These are phyloP conservation scores for Etheostoma spectabile DNA, from an alignment of 2,113 vertebrate genomes.

Conservation along the genomic window DNA sequence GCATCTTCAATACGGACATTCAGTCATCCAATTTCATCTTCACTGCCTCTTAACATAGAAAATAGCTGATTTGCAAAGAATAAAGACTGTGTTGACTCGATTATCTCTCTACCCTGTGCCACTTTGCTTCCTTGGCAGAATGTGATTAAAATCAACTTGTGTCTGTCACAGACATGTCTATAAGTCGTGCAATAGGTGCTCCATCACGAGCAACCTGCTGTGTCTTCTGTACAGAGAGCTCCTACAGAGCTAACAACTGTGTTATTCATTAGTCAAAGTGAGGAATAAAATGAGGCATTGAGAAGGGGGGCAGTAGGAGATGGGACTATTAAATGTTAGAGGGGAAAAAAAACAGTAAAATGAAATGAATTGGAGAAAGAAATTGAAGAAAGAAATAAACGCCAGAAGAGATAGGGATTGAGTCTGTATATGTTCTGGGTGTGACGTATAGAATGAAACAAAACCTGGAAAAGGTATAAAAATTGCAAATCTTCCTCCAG, in stretches of 20 bases:
- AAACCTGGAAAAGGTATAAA: slow-evolving; percentile 8
- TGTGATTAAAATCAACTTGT: slow-evolving; percentile 62
- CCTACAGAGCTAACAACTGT: background rate
- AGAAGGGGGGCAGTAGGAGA: background rate
- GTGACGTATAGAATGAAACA: slow-evolving; percentile 4
- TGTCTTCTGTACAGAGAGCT: slow-evolving; percentile 14
- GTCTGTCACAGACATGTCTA: slow-evolving; percentile 20
- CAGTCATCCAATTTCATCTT: slow-evolving; percentile 28
- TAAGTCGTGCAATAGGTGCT: slow-evolving; percentile 52
- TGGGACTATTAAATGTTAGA: background rate
- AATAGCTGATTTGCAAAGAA: slow-evolving; percentile 54
- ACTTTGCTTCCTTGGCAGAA: slow-evolving; percentile 27
- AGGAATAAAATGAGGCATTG: slow-evolving; percentile 1
- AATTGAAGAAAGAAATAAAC: slow-evolving; percentile 10
- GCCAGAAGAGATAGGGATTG: background rate
- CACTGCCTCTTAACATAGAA: slow-evolving; percentile 47
- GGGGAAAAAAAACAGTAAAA: background rate
- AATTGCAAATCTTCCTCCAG: slow-evolving; percentile 2
- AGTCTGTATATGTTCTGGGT: background rate
- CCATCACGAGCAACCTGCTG: slow-evolving; percentile 37
- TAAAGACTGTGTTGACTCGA: background rate
- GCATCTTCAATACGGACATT: slow-evolving; percentile 30
- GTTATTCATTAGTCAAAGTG: slow-evolving; percentile 12
- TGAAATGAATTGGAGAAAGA: background rate
- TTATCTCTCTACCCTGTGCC: background rate